phyloP scores from a whole-genome alignment of 2,797 vertebrate genomes.

The Streptopelia turtur region DNA sequence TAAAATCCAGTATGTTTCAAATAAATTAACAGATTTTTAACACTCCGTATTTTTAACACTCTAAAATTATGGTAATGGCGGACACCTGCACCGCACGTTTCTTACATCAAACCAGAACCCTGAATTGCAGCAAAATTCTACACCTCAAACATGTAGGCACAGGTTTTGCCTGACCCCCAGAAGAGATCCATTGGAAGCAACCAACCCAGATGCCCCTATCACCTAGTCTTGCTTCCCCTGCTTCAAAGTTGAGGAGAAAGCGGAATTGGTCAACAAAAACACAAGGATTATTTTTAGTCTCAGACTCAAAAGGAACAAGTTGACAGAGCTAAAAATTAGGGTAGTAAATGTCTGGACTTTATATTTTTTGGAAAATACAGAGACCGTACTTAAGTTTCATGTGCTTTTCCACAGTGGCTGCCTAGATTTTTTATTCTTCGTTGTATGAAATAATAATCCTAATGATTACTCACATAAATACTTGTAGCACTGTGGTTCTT shows the following conservation, averaged over 20 bases:
- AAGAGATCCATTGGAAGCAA: not conserved
- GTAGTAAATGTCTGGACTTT: not conserved
- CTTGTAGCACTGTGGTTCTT: not conserved
- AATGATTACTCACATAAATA: not conserved
- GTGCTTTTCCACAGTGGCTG: not conserved
- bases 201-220: not conserved
- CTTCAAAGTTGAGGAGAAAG: not conserved
- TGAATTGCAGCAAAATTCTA: not conserved
- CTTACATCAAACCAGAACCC: not conserved
- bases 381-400: not conserved
- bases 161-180: not conserved
- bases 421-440: not conserved
- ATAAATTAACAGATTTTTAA: not conserved
- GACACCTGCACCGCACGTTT: accelerated
- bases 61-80: not conserved
- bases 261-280: not conserved
- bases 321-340: not conserved
- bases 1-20: not conserved
- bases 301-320: not conserved
- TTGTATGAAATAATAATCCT: not conserved
- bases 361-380: not conserved
- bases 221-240: not conserved
- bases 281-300: not conserved
- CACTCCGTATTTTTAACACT: too few species aligned
- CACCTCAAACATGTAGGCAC: not conserved